Evolutionary conservation across 2,888 invertebrate genomes (phyloP).

Genomic region (Agrypnus murinus): DNA sequence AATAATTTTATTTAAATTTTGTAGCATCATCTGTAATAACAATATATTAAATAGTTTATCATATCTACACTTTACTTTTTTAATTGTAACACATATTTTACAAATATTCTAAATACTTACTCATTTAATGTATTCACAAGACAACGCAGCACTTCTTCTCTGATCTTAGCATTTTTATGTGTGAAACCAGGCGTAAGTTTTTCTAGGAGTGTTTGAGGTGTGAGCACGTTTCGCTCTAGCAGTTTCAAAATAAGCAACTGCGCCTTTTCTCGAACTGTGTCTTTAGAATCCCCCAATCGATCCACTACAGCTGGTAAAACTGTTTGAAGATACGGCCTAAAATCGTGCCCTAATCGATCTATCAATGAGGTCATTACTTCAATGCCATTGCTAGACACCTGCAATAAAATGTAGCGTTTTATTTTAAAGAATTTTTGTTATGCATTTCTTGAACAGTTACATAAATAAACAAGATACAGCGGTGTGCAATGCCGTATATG

Average conservation of each 20-base stretch:
- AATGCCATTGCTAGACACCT: slow-evolving; percentile 94
- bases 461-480: too few relatives aligned
- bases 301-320: slow-evolving; percentile 89
- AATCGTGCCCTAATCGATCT: slow-evolving; percentile 90
- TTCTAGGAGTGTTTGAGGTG: slow-evolving; percentile 83
- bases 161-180: slow-evolving; percentile 94
- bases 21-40: too few relatives aligned
- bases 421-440: too few relatives aligned
- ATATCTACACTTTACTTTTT: too few relatives aligned
- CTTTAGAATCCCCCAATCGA: slow-evolving; percentile 76
- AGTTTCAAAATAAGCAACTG: slow-evolving; percentile 82
- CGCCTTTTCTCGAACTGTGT: slow-evolving; percentile 79
- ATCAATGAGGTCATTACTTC: slow-evolving; percentile 91
- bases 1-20: too few relatives aligned
- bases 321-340: slow-evolving; percentile 88
- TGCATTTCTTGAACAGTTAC: too few relatives aligned
- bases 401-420: slow-evolving; percentile 63
- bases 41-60: too few relatives aligned
- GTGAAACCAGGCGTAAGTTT: slow-evolving; percentile 80
- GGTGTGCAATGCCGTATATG: too few relatives aligned
- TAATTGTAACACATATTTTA: too few relatives aligned
- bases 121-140: slow-evolving; percentile 88
- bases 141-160: slow-evolving; percentile 90
- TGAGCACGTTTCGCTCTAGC: slow-evolving; percentile 81
- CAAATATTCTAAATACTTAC: slow-evolving; percentile 78